Evolutionary conservation across 2,113 vertebrate species (phyloP), one percentile per base, ranked within the genome.

Genomic region (Cettia cetti): DNA sequence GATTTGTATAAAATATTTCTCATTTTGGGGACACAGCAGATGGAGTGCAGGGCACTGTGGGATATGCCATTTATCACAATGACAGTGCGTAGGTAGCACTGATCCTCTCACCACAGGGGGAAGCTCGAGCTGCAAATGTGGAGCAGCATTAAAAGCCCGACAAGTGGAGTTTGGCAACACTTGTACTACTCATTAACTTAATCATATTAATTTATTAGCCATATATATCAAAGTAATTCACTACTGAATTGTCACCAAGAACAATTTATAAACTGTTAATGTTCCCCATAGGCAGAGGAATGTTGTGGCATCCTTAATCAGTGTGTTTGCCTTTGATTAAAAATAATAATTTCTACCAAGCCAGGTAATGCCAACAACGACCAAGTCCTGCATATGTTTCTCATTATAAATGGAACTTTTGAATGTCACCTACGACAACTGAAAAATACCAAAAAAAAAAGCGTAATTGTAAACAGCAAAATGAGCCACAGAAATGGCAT

Each of bases 11-110:
- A 97, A 86, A 95, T 90, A 95, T 90, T 92, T 96, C 94, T 97
- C 89, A 91, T 97, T 94, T 96, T 86, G 95, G 97, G 97, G 96
- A 97, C 97, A 90, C 79, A 97, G 81, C 98, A 98, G 98, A 98
- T 98, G 98, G 98, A 98, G 97, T 95, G 95, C 97, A 97, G 90
- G 97, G 97, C 97, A 98, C 97, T 95, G 93, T 98, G 97, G 97
- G 97, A 98, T 97, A 96, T 96, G 97, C 98, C 98, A 98, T 98
- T 98, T 98, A 98, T 98, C 98, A 98, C 97, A 94, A 71, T 98
- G 98, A 98, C 97, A 98, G 96, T 96, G 92, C 28, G 52, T 53
- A 97, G 97, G 97, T 97, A 98, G 97, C 96, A 95, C 91, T 91
- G 97, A 97, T 97, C 97, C 97, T 98, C 97, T 98, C 97, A 96